phyloP scores from a whole-genome alignment of 2,797 vertebrate species.

The Chelmon rostratus region DNA sequence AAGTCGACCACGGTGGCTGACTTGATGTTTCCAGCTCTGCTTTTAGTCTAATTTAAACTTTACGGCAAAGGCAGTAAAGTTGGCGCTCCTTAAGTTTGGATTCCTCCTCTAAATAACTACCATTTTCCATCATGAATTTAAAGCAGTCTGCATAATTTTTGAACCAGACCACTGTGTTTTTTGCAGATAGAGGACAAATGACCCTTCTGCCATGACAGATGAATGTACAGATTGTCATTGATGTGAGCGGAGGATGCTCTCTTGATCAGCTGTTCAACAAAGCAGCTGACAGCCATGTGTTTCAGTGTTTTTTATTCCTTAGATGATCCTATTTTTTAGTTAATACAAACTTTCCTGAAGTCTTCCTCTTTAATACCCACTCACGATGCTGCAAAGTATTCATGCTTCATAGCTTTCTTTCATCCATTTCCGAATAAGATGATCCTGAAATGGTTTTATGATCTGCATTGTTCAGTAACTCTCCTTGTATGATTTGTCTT shows the following conservation, averaged over 20 bases:
- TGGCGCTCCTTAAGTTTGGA: constrained; percentile 23
- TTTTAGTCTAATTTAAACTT: constrained; percentile 56
- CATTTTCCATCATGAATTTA: constrained; percentile 1
- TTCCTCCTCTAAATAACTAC: constrained; percentile 26
- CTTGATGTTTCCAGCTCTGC: constrained; percentile 40
- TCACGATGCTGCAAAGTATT: constrained; percentile 9
- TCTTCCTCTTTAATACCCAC: not conserved
- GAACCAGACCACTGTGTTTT: constrained; percentile 15
- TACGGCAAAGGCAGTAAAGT: constrained; percentile 33
- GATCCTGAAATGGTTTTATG: constrained; percentile 8
- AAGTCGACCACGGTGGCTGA: constrained; percentile 32
- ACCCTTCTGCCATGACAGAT: constrained; percentile 49
- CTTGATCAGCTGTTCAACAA: constrained; percentile 50
- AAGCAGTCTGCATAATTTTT: constrained; percentile 25
- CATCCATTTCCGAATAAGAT: constrained; percentile 33
- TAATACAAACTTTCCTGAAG: constrained; percentile 23
- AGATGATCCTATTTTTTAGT: constrained; percentile 22
- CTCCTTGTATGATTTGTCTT: not conserved
- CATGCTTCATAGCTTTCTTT: constrained; percentile 15
- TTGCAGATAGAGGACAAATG: constrained; percentile 21
- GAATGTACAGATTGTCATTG: constrained; percentile 64
- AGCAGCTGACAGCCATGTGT: constrained; percentile 43
- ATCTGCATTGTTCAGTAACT: not conserved
- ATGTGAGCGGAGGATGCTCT: constrained; percentile 47
- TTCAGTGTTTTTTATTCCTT: not conserved